Conservation (phyloP, 2,888 invertebrate species). For the Tricholauxania praeusta region DNA sequence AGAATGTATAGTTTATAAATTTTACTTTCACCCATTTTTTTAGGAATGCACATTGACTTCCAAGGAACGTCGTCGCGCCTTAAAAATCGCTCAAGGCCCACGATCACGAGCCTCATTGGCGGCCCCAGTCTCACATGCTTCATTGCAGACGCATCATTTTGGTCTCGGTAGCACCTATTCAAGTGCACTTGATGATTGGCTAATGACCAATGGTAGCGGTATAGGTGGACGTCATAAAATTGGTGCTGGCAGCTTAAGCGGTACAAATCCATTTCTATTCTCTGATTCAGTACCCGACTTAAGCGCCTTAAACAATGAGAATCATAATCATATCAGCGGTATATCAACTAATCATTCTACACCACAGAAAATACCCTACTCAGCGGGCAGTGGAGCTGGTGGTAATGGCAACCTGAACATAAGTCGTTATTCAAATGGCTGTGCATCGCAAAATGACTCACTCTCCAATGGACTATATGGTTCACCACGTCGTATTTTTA, state of each 20-base stretch:
- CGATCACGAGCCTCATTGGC: conserved; percentile 67
- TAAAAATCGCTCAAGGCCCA: conserved; percentile 69
- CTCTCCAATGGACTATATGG: conserved; percentile 64
- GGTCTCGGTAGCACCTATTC: conserved; percentile 69
- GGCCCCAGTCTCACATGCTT: conserved; percentile 66
- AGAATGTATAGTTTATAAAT: too few species aligned
- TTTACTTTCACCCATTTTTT: not conserved
- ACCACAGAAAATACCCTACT: conserved; percentile 65
- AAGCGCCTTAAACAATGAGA: conserved; percentile 65
- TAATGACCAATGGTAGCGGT: conserved; percentile 66
- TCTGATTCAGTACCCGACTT: conserved; percentile 68
- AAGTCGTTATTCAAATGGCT: conserved; percentile 64
- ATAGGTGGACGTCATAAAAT: conserved; percentile 70
- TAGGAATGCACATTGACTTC: conserved; percentile 75
- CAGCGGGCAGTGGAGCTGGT: conserved; percentile 34
- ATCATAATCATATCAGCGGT: conserved; percentile 63
- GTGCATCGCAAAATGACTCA: conserved; percentile 63
- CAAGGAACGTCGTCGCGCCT: conserved; percentile 73
- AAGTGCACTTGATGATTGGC: conserved; percentile 71
- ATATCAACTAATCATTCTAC: conserved; percentile 67
- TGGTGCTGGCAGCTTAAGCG: conserved; percentile 58
- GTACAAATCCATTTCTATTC: conserved; percentile 65
- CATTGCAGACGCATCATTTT: conserved; percentile 65
- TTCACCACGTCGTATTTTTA: conserved; percentile 64
- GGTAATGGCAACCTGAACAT: conserved; percentile 55